Evolutionary conservation across 2,797 vertebrate species (phyloP).

Genomic region (Hozukius guyotensis): DNA sequence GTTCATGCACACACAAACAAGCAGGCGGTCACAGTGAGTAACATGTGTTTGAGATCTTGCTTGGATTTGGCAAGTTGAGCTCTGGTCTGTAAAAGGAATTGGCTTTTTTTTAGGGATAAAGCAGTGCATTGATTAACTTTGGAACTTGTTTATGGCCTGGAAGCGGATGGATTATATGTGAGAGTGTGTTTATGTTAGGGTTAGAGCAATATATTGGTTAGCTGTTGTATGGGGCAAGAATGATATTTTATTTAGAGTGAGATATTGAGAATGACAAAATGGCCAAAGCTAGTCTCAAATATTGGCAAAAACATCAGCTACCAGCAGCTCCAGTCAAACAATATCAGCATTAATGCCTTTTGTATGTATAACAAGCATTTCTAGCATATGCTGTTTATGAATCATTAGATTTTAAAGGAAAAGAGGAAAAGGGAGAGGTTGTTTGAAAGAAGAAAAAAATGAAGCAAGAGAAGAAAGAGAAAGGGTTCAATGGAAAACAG

Average conservation of each 20-base stretch:
- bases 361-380: background rate
- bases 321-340: background rate
- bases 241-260: background rate
- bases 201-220: background rate
- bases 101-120: constrained; percentile 29
- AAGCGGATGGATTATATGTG: constrained; percentile 33
- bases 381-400: background rate
- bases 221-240: background rate
- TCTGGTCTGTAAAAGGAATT: constrained; percentile 43
- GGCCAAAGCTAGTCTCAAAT: background rate
- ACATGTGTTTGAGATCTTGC: constrained; percentile 65
- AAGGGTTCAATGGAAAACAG: constrained; percentile 58
- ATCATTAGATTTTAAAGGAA: constrained; percentile 1
- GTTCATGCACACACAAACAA: constrained; percentile 1
- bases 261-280: background rate
- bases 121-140: constrained; percentile 41
- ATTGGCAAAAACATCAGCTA: background rate
- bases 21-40: background rate
- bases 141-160: constrained; percentile 42
- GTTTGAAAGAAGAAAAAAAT: background rate
- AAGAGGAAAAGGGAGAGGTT: background rate
- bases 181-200: constrained; percentile 17
- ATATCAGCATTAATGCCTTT: background rate
- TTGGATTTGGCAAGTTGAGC: constrained; percentile 59
- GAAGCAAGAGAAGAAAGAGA: constrained; percentile 6